Percentiles rank a stretch among this genome's conserved stretches.
Evolutionary conservation across 2,888 invertebrate species (phyloP).

Genomic region (Xestia ashworthii): DNA sequence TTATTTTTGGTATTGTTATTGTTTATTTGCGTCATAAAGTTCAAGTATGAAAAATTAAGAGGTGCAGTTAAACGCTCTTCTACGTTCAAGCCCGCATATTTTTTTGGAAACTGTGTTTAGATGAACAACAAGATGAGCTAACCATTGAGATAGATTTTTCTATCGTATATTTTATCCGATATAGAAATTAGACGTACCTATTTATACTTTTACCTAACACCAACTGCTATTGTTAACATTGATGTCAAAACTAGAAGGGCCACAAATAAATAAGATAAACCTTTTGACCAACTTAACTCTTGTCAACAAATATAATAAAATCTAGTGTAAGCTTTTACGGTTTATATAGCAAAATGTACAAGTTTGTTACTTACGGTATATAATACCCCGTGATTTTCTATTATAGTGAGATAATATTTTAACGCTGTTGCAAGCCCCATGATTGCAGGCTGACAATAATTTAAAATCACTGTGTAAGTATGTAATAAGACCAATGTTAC

Average conservation of each 20-base stretch:
- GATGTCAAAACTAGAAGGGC: not conserved
- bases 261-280: not conserved
- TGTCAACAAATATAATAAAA: not conserved
- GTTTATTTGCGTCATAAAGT: conserved; percentile 17
- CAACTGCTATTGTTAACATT: not conserved
- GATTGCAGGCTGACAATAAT: no score
- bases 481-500: no score
- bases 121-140: not conserved
- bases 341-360: no score
- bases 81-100: not conserved
- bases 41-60: conserved; percentile 13
- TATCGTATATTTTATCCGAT: not conserved
- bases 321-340: no score
- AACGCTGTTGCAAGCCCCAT: no score
- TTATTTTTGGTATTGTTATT: conserved; percentile 16
- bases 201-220: not conserved
- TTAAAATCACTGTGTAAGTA: no score
- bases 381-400: no score
- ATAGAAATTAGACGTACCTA: not conserved
- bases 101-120: not conserved
- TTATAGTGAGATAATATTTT: no score
- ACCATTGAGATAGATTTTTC: not conserved
- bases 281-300: not conserved
- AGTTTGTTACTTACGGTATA: no score
- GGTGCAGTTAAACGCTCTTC: conserved; percentile 16